Evolutionary conservation across 2,888 invertebrate genomes (phyloP).

Genomic region (Cryptocheilus praepositus): DNA sequence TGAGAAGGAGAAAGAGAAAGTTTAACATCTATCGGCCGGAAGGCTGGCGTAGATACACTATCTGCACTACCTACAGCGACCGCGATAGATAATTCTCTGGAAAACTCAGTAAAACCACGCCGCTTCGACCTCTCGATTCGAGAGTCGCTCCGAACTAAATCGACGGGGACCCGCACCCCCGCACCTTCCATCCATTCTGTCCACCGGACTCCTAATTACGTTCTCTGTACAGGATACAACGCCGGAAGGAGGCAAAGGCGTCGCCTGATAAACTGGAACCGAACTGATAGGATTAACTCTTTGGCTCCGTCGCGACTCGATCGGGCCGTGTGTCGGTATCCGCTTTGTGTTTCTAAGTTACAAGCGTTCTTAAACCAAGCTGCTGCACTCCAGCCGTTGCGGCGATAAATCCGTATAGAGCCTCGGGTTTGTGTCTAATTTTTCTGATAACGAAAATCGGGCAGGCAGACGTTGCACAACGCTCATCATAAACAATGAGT

Average conservation of each 20-base stretch:
- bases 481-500: too few species aligned
- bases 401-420: too few species aligned
- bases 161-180: too few species aligned
- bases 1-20: conserved; percentile 26
- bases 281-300: not conserved
- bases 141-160: not conserved
- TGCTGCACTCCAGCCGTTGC: too few species aligned
- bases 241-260: conserved; percentile 2
- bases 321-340: too few species aligned
- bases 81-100: conserved; percentile 56
- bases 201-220: not conserved
- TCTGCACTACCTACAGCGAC: conserved; percentile 54
- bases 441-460: too few species aligned
- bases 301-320: too few species aligned
- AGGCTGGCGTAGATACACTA: conserved; percentile 67
- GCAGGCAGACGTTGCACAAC: too few species aligned
- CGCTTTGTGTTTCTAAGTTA: too few species aligned
- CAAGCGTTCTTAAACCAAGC: too few species aligned
- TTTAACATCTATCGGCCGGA: conserved; percentile 67
- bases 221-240: not conserved
- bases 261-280: not conserved
- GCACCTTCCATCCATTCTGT: too few species aligned
- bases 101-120: conserved; percentile 51
- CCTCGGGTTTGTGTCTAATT: too few species aligned
- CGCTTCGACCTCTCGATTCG: conserved; percentile 13